Evolutionary conservation across 2,797 vertebrate genomes (phyloP).

Genomic region (Phoxinus dragarum): DNA sequence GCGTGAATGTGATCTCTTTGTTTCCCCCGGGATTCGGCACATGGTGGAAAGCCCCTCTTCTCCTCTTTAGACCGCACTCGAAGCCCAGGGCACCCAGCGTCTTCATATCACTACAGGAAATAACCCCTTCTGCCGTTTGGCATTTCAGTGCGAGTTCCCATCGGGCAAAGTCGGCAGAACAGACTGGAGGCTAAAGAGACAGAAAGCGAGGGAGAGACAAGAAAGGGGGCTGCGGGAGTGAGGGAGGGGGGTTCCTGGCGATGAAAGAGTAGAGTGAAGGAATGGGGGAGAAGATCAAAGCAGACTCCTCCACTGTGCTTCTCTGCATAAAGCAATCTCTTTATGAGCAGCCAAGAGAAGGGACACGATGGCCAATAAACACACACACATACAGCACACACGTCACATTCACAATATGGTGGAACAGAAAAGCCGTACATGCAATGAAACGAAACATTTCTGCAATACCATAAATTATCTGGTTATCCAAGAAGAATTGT

Average conservation of each 20-base stretch:
- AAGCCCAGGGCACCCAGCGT: slow-evolving; percentile 54
- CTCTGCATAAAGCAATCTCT: slow-evolving; percentile 59
- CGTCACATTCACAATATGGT: slow-evolving; percentile 1
- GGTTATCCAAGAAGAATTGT: neutral
- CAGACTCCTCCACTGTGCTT: slow-evolving; percentile 43
- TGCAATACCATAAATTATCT: neutral
- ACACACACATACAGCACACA: slow-evolving; percentile 5
- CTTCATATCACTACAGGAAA: slow-evolving; percentile 57
- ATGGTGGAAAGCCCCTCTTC: slow-evolving; percentile 12
- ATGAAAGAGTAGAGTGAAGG: slow-evolving; percentile 51
- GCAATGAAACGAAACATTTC: slow-evolving; percentile 2
- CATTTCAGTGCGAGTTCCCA: slow-evolving; percentile 74
- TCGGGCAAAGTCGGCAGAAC: slow-evolving; percentile 59
- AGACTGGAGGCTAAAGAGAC: slow-evolving; percentile 56
- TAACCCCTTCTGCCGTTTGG: slow-evolving; percentile 74
- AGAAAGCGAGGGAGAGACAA: slow-evolving; percentile 42
- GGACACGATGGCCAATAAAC: slow-evolving; percentile 37
- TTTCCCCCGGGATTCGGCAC: neutral
- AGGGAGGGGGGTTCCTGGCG: slow-evolving; percentile 36
- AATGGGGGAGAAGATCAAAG: slow-evolving; percentile 56
- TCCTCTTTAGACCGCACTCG: slow-evolving; percentile 42
- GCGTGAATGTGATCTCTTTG: slow-evolving; percentile 25
- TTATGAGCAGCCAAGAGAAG: slow-evolving; percentile 58
- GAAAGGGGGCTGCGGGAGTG: slow-evolving; percentile 30
- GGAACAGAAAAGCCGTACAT: slow-evolving; percentile 9